Evolutionary conservation across 1,140 invertebrate genomes (phyloP), one percentile per base, ranked within the genome.

Genomic region (Drosophila asahinai): DNA sequence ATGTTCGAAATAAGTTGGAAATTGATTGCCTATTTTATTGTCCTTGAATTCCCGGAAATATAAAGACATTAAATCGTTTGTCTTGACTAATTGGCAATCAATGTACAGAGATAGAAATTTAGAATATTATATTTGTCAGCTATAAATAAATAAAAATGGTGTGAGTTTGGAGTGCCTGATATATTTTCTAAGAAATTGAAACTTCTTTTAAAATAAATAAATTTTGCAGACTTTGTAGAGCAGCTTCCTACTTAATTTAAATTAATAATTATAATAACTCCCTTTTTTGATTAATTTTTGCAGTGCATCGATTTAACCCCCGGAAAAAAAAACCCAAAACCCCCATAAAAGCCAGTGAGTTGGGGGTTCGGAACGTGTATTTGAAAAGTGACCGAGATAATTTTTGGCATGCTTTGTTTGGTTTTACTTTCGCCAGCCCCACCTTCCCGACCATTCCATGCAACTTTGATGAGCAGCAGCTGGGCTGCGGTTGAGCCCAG

Each of bases 351-450:
- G 22, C 17, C 45, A 14, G 22, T 75, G 25, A 36, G 80, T 59
- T 54, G 48, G 60, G 72, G 64, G 64, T 67, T 36, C 38, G 27
- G 83, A 78, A 86, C 84, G 81, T 87, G 83, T 87, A 84, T 87
- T 87, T 89, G 83, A 87, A 87, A 87, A 87, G 83, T 89, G 83
- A 87, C 83, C 83, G 81, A 87, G 84, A 87, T 87, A 89, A 87
- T 87, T 87, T 87, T 84, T 87, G 84, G 83, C 80, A 86, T 86
- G 79, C 83, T 86, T 86, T 86, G 83, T 86, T 86, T 86, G 83
- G 68, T 76, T 82, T 86, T 86, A 82, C 82, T 86, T 81, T 86
- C 80, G 67, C 67, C 5, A 36, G 19, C 17, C 48, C 42, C 15
- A 38, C 38, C 25, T 27, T 40, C 14, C 25, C 33, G 15, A 5